These are phyloP conservation scores for Margaritifera margaritifera DNA, from an alignment of 2,888 invertebrate species.

Conservation along the genomic window DNA sequence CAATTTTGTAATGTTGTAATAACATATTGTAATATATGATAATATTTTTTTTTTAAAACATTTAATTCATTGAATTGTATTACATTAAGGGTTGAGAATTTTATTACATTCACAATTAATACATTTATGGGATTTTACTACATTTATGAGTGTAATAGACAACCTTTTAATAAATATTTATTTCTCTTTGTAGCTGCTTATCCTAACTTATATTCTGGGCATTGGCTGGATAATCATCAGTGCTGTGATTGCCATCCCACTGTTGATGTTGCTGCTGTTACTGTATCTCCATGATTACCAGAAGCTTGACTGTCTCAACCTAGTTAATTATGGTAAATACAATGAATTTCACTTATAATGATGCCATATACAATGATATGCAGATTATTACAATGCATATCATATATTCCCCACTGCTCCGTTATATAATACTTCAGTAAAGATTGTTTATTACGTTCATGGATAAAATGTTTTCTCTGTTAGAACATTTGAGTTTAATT, in stretches of 20 bases:
- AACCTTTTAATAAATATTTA: not conserved
- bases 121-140: not conserved
- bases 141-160: not conserved
- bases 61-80: no score
- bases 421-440: no score
- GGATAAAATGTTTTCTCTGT: no score
- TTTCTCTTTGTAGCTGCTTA: slow-evolving; percentile 51
- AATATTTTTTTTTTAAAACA: not conserved
- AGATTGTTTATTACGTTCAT: no score
- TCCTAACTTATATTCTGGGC: slow-evolving; percentile 56
- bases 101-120: no score
- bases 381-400: no score
- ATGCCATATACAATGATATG: no score
- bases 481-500: no score
- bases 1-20: no score
- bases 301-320: slow-evolving; percentile 48
- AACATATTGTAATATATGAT: not conserved
- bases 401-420: no score
- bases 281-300: slow-evolving; percentile 40
- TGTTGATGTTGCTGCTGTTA: slow-evolving; percentile 51
- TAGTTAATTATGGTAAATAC: slow-evolving; percentile 59
- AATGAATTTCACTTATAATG: not conserved
- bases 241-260: slow-evolving; percentile 53
- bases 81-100: no score
- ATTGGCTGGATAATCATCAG: slow-evolving; percentile 56